These are phyloP conservation scores for Andricus quercusramuli DNA, from an alignment of 2,888 invertebrate species.

Conservation along the genomic window DNA sequence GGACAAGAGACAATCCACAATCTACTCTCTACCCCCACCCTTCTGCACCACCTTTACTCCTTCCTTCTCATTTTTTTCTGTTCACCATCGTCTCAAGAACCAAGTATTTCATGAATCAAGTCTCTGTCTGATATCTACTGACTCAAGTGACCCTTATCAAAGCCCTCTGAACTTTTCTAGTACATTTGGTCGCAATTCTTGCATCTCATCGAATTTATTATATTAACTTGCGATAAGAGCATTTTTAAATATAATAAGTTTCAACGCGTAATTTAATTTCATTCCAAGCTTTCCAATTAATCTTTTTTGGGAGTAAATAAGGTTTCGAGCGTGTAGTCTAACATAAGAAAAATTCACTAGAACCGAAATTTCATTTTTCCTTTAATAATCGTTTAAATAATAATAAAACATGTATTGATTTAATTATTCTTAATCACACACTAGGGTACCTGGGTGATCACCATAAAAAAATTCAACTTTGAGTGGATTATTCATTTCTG, in stretches of 20 bases:
- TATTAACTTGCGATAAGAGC: not conserved
- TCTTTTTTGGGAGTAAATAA: no score
- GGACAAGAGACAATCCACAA: slow-evolving; percentile 37
- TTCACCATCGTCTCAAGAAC: not conserved
- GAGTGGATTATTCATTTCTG: no score
- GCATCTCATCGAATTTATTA: not conserved
- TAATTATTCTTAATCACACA: no score
- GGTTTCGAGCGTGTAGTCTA: no score
- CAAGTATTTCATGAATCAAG: slow-evolving; percentile 2
- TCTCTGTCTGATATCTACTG: not conserved
- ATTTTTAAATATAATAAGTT: not conserved
- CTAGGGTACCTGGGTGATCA: no score
- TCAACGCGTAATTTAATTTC: not conserved
- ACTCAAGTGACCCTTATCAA: not conserved
- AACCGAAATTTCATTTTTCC: no score
- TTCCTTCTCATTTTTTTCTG: not conserved
- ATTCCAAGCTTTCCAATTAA: not conserved
- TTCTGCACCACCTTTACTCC: not conserved
- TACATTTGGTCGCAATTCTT: not conserved
- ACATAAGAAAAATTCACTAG: no score
- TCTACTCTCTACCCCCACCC: not conserved
- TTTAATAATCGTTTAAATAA: no score
- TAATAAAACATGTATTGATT: no score
- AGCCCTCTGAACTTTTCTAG: not conserved
- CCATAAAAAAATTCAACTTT: no score